Base-by-base conservation (phyloP, 64 coral and sea anemone genomes). In the Platygyra sinensis region DNA sequence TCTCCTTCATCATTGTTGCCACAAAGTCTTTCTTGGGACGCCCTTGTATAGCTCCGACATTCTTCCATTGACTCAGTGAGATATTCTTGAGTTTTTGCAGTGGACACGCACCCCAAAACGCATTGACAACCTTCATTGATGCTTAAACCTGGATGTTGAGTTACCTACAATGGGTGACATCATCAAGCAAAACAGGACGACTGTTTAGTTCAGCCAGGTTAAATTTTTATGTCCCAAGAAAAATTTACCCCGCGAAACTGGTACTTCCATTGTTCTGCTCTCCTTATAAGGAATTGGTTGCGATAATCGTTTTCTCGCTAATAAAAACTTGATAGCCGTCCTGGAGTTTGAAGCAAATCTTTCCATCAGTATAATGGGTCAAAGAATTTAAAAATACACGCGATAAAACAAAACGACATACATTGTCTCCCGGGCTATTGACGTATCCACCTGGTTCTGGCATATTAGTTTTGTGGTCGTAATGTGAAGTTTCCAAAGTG, bases 141-240 rank as follows among this genome's bases (percentile, higher is more conserved):
- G 24, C 64, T 72, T 85, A 69, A 80, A 50, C 36, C 17, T 33
- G 33, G 63, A 46, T 13, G 60, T 83, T 46, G 60, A 83, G 80
- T 83, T 83, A 65, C 63, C 62, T 85, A 71, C 62, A 85, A 85
- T 71, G 61, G 81, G 81, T 85, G 81, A 85, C 81, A 85, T 85
- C 81, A 85, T 85, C 81, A 22, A 71, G 38, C 17, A 63, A 85
- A 85, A 85, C 61, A 85, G 27, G 63, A 72, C 8, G 30, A 39
- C 60, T 5, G 15, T 65, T 85, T 69, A 71, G 39, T 71, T 71
- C 31, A 25, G 60, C 42, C 38, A 50, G 39, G 63, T 85, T 71
- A 85, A 85, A 67, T 50, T 85, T 72, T 85, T 71, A 85, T 71
- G 24, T 20, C 36, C 10, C 28, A 51, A 85, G 62, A 36, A 71